Conservation (phyloP, 2,113 vertebrate genomes). For the Lichenostomus cassidix region DNA sequence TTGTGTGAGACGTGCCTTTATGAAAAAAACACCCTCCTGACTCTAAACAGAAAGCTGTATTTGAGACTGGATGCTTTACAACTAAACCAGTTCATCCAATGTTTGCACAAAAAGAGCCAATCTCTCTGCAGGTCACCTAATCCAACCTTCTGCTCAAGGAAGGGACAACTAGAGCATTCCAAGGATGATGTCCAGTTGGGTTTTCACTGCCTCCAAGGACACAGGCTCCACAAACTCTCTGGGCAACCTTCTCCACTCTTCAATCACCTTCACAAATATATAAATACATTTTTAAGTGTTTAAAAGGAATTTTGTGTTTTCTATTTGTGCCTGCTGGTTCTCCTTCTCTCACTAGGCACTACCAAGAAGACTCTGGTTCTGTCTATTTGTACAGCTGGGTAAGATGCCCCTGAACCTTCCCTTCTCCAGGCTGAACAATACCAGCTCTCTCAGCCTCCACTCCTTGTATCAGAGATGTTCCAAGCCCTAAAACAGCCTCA, state of each 20-base stretch:
- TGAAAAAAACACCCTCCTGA: background rate
- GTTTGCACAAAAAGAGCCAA: background rate
- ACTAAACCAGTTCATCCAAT: background rate
- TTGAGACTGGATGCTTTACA: background rate
- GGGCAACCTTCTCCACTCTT: background rate
- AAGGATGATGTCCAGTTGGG: background rate
- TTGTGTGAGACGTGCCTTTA: background rate
- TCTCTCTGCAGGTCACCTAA: background rate
- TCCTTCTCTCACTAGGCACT: background rate
- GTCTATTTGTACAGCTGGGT: background rate
- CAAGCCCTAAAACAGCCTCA: background rate
- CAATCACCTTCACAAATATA: background rate
- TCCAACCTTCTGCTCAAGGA: background rate
- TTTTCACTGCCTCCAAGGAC: background rate
- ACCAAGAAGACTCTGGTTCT: background rate
- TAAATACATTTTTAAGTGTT: background rate
- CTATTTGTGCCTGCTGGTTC: background rate
- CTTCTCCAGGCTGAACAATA: background rate
- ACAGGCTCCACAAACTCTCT: background rate
- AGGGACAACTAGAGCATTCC: background rate
- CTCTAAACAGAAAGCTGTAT: background rate
- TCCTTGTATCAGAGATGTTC: background rate
- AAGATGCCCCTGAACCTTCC: background rate
- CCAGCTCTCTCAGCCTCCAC: background rate
- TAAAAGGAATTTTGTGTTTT: background rate